Base-by-base conservation (phyloP, 2,113 vertebrate species). In the Sceloporus tristichus region DNA sequence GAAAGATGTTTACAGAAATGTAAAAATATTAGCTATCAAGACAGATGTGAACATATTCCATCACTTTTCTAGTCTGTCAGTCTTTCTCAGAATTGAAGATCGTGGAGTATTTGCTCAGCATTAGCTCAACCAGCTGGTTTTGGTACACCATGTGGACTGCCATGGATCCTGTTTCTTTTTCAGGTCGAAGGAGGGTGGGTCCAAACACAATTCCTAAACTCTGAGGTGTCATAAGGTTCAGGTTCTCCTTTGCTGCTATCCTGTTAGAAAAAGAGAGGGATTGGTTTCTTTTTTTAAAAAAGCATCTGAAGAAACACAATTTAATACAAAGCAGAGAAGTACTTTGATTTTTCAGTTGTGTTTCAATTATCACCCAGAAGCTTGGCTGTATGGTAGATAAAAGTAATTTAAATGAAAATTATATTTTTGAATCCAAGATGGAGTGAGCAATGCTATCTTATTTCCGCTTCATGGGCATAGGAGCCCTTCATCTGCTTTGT, bases 141-240 rank as follows among this genome's bases (percentile, higher is more conserved):
- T 99, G 98, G 95, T 98, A 99, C 11, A 99, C 96, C 98, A 99
- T 98, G 96, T 98, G 97, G 80, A 99, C 89, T 0, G 98, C 98
- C 98, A 99, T 98, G 95, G 98, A 98, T 71, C 98, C 98, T 0
- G 80, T 91, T 53, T 99, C 98, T 82, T 97, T 95, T 94, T 99
- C 98, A 0, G 98, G 97, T 96, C 98, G 97, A 96, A 99, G 97
- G 70, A 99, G 98, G 2, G 98, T 99, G 25, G 98, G 98, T 84
- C 98, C 98, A 86, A 99, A 99, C 70, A 99, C 98, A 79, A 99
- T 99, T 88, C 98, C 97, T 81, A 99, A 95, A 88, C 98, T 98
- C 91, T 99, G 98, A 56, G 98, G 98, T 59, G 98, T 99, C 98
- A 99, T 99, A 71, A 98, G 97, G 93, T 99, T 99, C 94, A 97